phyloP scores from a whole-genome alignment of 2,888 invertebrate genomes.

The Flabesymbios commensalis region DNA sequence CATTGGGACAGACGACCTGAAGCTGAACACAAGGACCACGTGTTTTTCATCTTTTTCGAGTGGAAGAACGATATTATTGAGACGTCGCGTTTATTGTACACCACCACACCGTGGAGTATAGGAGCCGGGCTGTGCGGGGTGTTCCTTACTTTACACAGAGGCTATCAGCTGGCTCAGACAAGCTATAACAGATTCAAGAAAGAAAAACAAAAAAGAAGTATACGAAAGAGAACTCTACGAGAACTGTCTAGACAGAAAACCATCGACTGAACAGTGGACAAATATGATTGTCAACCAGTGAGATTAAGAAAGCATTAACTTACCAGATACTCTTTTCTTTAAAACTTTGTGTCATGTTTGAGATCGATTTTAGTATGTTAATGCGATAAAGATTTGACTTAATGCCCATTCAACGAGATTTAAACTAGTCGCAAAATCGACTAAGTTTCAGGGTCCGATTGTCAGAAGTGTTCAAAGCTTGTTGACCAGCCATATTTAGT shows the following conservation, averaged over 20 bases:
- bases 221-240: slow-evolving; percentile 23
- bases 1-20: slow-evolving; percentile 28
- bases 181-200: slow-evolving; percentile 27
- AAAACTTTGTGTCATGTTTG: too few species aligned
- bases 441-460: too few species aligned
- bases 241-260: slow-evolving; percentile 10
- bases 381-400: too few species aligned
- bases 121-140: slow-evolving; percentile 36
- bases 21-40: slow-evolving; percentile 13
- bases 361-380: too few species aligned
- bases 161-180: slow-evolving; percentile 32
- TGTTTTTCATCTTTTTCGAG: slow-evolving; percentile 39
- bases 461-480: too few species aligned
- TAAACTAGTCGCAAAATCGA: too few species aligned
- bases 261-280: too few species aligned
- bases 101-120: slow-evolving; percentile 37
- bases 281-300: too few species aligned
- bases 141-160: slow-evolving; percentile 36
- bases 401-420: too few species aligned
- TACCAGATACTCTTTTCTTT: too few species aligned
- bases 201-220: slow-evolving; percentile 29
- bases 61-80: slow-evolving; percentile 39
- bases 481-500: too few species aligned
- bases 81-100: slow-evolving; percentile 32
- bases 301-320: too few species aligned